Evolutionary conservation across 2,888 invertebrate species (phyloP), one percentile per base, ranked within the genome.

Genomic region (Acanthosepion lycidas): DNA sequence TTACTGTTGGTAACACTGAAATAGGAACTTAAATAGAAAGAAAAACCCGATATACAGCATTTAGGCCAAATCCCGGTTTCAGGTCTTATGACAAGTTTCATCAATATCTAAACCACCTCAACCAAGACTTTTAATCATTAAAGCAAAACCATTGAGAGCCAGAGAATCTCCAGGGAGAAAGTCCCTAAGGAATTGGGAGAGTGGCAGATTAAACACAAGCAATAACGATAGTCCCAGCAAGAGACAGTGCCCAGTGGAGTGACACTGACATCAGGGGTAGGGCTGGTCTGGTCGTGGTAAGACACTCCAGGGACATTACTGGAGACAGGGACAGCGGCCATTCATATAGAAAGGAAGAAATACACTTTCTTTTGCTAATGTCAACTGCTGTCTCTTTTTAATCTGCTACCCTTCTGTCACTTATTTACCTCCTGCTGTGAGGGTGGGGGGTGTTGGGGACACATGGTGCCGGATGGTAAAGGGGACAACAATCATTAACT

Each of bases 261-360:
- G 78, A 78, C 78, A 78, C n/a, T 78, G 78, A 78, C 78, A 78
- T 78, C 15, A 15, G n/a, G 78, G 78, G n/a, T 78, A 33, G 78
- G 78, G n/a, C 33, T 78, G 78, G 78, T 78, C n/a, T 23, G 78
- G 78, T 78, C 78, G 78, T 5, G 12, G n/a, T 20, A 33, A n/a
- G 78, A 78, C 78, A n/a, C 78, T 33, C 78, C 78, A 78, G 78
- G 78, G 78, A 78, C 78, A 78, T 33, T 78, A 8, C 78, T 6
- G 78, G 78, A 78, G 78, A 78, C 78, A n/a, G 78, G 78, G 78
- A 78, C 78, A 78, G 78, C n/a, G 78, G n/a, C 78, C n/a, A 78
- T 78, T 78, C 78, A 33, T 78, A 33, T 42, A 42, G 42, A 42
- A 78, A 78, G 78, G 33, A 15, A 78, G 78, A 33, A 59, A 78